These are phyloP conservation scores for Peromyscus californicus DNA, from an alignment of 2,113 vertebrate species.

Conservation along the genomic window DNA sequence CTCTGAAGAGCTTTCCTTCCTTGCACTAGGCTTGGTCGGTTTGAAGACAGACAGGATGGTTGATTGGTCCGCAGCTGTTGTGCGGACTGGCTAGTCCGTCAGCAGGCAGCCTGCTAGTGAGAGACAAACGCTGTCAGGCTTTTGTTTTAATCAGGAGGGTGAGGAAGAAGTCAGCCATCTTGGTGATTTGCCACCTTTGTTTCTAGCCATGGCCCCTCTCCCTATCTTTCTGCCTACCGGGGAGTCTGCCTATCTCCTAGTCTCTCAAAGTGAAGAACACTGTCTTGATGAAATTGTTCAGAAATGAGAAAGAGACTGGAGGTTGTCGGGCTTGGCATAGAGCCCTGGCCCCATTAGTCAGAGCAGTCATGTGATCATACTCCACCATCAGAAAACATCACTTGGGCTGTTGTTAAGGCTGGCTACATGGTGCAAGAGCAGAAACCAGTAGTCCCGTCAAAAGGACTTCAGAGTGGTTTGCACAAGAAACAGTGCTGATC, in stretches of 20 bases:
- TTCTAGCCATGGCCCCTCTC: background rate
- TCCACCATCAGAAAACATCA: background rate
- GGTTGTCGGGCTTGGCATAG: accelerated
- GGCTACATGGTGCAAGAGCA: background rate
- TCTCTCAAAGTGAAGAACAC: background rate
- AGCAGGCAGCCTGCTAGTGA: background rate
- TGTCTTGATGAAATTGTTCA: background rate
- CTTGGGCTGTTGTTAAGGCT: background rate
- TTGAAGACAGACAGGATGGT: background rate
- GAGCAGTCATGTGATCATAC: background rate
- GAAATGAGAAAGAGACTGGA: background rate
- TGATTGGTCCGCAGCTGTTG: background rate
- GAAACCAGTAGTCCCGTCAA: background rate
- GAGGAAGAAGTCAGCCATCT: background rate
- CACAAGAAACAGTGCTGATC: background rate
- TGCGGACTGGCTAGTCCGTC: background rate
- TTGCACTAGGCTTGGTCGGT: background rate
- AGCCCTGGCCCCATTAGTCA: background rate
- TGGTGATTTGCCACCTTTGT: background rate
- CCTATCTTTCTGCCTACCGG: background rate
- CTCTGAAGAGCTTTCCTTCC: too few relatives aligned
- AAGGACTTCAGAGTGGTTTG: background rate
- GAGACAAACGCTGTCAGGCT: background rate
- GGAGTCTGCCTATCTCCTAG: background rate
- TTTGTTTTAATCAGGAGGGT: background rate